Evolutionary conservation across 2,888 invertebrate genomes (phyloP), one percentile per base, ranked within the genome.

Genomic region (Parnassius mnemosyne): DNA sequence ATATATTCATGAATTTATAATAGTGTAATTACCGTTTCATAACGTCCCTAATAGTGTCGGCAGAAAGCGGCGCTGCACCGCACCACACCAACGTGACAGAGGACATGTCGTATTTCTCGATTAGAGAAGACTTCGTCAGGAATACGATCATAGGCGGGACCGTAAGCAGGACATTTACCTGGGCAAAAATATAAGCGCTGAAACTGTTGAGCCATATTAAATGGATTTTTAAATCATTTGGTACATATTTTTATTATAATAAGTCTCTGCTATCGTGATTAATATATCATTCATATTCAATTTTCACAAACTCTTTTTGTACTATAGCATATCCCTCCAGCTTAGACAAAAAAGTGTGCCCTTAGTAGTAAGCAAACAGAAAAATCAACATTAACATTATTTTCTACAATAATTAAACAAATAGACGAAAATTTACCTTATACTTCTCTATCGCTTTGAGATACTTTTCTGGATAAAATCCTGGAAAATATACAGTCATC

Each of bases 381-480:
- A 34, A 34, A 34, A 34, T 34, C 0, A 34, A 0, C 34, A 34
- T 34, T 34, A 34, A 5, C 7, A 34, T 34, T 34, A 34, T 34
- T 0, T 20, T 34, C 7, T 34, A 34, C 34, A 34, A 20, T 20
- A 20, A 3, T 20, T 3, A 34, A 34, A 34, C 34, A 34, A 34
- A 7, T 3, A 5, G 7, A 7, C 34, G 34, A 13, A 41, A 53
- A 10, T 12, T 65, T 68, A 93, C 93, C 87, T 92, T 93, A 73
- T 94, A 92, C 65, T 93, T 91, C 70, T 95, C 92, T 69, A 97
- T 93, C 1, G 93, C 85, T 51, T 92, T 88, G 3, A 97, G 86
- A 77, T 96, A 96, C 12, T 87, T 75, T 63, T 93, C 89, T 12
- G 95, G 94, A 49, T 95, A 94, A 74, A 97, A 97, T 68, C 92